phyloP scores from a whole-genome alignment of 2,888 invertebrate species.

The Himalopsyche japonica region DNA sequence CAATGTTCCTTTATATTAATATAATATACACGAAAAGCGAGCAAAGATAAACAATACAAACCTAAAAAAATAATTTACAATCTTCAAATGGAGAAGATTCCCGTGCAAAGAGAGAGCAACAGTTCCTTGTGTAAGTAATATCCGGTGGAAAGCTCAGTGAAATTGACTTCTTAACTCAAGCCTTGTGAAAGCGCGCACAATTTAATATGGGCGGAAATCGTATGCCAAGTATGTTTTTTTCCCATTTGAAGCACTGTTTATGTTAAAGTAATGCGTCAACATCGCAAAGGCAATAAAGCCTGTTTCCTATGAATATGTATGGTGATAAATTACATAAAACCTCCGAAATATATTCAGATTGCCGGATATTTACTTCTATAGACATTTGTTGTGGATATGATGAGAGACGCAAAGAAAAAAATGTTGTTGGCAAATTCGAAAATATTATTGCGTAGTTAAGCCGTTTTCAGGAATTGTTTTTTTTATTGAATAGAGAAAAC shows the following conservation, averaged over 20 bases:
- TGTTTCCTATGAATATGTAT: background rate
- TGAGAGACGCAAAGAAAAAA: too few relatives aligned
- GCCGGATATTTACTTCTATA: too few relatives aligned
- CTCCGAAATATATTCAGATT: too few relatives aligned
- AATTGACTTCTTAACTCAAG: slow-evolving; percentile 4
- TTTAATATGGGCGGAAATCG: background rate
- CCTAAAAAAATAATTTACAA: too few relatives aligned
- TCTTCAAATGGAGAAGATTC: background rate
- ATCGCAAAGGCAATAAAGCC: background rate
- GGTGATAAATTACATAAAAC: background rate
- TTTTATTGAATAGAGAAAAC: too few relatives aligned
- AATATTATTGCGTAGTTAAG: too few relatives aligned
- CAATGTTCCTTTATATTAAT: too few relatives aligned
- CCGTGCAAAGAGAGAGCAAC: background rate
- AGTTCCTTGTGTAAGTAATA: background rate
- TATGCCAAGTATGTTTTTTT: background rate
- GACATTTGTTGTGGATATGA: too few relatives aligned
- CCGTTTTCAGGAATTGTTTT: too few relatives aligned
- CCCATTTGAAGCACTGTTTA: background rate
- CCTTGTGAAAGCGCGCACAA: background rate
- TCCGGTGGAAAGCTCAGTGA: slow-evolving; percentile 3
- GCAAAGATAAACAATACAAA: too few relatives aligned
- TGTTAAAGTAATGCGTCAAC: background rate
- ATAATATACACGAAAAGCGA: too few relatives aligned
- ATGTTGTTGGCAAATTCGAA: too few relatives aligned